Base-by-base conservation (phyloP, 2,113 vertebrate genomes). In the Tachysurus fulvidraco region DNA sequence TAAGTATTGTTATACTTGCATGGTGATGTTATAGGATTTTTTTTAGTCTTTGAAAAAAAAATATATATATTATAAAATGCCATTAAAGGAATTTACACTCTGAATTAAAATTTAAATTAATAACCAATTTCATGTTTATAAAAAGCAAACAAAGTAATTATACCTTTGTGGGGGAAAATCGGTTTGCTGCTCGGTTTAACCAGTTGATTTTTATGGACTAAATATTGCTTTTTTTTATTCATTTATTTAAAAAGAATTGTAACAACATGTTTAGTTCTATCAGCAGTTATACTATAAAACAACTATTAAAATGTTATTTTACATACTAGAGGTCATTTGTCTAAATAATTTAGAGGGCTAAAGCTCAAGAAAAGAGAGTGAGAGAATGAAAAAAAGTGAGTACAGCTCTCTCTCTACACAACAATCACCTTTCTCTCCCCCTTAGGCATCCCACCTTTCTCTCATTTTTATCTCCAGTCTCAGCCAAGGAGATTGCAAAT, bases 391-490 rank as follows among this genome's bases (percentile, higher is more conserved):
- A 54, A 54, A 57, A 57, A 57, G 83, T 54, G 21, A 46, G 64
- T 52, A 14, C 67, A 23, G 71, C 52, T 85, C 52, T 78, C 86
- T 59, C 71, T 85, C 64, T 64, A 80, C 87, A 86, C 87, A 89
- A 88, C 89, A 89, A 89, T 86, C 88, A 73, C 83, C 86, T 90
- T 86, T 88, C 78, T 89, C 71, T 87, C 86, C 87, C 78, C 88
- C 89, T 91, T 81, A 86, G 89, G 86, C 81, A 57, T 91, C 83
- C 88, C 76, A 73, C 79, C 86, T 88, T 89, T 88, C 87, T 85
- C 79, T 89, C 91, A 89, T 90, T 90, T 88, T 90, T 89, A 91
- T 87, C 88, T 91, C 78, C 88, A 88, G 87, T 84, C 87, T 89
- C 83, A 88, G 89, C 88, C 87, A 74, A 88, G 89, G 77, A 89